phyloP scores from a whole-genome alignment of 2,797 vertebrate species.

The Furcifer pardalis region DNA sequence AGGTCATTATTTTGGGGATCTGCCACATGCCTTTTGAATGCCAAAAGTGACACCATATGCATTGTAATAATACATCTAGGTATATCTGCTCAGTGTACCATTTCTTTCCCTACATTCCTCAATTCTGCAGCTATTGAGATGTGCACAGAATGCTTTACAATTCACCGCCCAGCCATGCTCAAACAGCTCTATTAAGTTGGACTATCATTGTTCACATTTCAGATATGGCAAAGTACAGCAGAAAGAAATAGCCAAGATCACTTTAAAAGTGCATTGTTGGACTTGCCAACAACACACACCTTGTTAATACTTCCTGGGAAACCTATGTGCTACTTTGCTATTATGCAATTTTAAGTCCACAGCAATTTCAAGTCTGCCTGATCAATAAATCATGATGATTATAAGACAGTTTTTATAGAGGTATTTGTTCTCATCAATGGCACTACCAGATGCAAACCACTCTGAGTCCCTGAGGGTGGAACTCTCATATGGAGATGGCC shows the following conservation, averaged over 20 bases:
- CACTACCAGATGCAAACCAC: neutral
- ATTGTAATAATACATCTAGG: neutral
- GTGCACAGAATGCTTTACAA: neutral
- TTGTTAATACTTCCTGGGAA: neutral
- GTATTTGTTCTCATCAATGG: neutral
- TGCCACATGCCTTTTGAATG: neutral
- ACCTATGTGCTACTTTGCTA: neutral
- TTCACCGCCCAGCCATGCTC: neutral
- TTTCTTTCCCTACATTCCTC: neutral
- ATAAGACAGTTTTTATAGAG: neutral
- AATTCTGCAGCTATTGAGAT: neutral
- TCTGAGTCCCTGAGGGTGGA: fast-evolving
- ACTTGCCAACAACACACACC: neutral
- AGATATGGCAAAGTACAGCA: neutral
- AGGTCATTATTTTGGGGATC: neutral
- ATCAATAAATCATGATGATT: neutral
- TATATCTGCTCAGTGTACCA: fast-evolving
- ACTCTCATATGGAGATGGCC: neutral
- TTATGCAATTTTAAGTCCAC: neutral
- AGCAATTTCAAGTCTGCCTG: neutral
- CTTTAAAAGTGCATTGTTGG: too few relatives aligned
- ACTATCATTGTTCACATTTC: neutral
- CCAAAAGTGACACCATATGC: neutral
- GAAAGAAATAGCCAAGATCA: neutral
- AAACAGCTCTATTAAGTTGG: neutral